phyloP scores from a whole-genome alignment of 2,888 invertebrate genomes.

The Pristionchus japonicus region DNA sequence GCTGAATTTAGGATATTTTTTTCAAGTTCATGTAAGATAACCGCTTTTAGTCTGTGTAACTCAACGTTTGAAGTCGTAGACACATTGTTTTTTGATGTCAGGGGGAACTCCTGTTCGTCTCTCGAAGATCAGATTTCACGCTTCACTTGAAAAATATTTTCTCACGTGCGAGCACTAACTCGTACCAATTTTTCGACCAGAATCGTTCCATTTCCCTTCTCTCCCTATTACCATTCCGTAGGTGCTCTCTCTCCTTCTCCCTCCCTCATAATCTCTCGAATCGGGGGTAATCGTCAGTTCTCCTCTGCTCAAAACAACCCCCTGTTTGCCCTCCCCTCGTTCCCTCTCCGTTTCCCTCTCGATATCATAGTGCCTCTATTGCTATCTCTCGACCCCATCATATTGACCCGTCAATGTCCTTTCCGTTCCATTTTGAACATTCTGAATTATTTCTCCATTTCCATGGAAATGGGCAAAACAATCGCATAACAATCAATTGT shows the following conservation, averaged over 20 bases:
- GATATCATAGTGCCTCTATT: neutral
- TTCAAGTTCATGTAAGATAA: too few relatives aligned
- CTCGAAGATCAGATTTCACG: too few relatives aligned
- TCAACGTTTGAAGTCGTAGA: too few relatives aligned
- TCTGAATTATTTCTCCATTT: neutral
- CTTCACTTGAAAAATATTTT: too few relatives aligned
- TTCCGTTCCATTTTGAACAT: neutral
- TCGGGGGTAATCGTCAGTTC: neutral
- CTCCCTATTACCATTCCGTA: neutral
- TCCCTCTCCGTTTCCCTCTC: neutral
- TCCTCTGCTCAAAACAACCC: constrained; percentile 11
- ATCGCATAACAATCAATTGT: neutral
- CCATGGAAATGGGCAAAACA: neutral
- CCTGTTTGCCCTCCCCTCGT: neutral
- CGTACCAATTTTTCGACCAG: too few relatives aligned
- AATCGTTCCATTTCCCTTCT: neutral
- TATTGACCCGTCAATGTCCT: neutral
- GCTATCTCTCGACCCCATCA: neutral
- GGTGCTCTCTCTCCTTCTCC: neutral
- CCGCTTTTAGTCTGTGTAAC: too few relatives aligned
- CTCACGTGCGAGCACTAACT: too few relatives aligned
- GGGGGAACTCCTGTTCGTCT: too few relatives aligned
- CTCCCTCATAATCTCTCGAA: neutral
- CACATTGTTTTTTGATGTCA: too few relatives aligned
- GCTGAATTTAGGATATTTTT: neutral